phyloP scores from a whole-genome alignment of 2,888 invertebrate species.

The Tryphoninae sp. region DNA sequence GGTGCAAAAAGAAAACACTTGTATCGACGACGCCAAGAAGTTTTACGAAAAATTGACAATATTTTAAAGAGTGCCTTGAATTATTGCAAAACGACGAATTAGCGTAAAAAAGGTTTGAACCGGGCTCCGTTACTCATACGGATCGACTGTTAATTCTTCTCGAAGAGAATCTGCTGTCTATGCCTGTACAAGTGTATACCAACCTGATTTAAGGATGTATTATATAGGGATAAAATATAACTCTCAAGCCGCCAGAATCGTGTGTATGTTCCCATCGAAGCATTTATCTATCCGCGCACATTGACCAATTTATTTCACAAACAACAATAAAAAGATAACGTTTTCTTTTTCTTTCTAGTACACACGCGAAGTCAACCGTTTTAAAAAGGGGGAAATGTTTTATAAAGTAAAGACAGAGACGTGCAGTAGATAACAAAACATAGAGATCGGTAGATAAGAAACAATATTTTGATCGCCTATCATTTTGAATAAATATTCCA shows the following conservation, averaged over 20 bases:
- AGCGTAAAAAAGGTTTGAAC: conserved; percentile 70
- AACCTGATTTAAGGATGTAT: conserved; percentile 14
- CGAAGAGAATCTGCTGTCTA: conserved; percentile 61
- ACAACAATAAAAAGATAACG: neutral
- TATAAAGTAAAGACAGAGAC: neutral
- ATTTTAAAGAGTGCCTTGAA: conserved; percentile 1
- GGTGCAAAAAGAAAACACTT: neutral
- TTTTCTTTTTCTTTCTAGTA: neutral
- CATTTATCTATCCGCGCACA: neutral
- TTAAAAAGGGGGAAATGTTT: neutral
- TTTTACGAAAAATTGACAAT: neutral
- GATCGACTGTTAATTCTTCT: conserved; percentile 72
- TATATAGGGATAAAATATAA: conserved; percentile 9
- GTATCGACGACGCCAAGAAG: neutral
- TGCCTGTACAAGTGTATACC: conserved; percentile 10
- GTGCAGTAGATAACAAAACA: neutral
- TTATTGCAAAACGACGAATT: conserved; percentile 40
- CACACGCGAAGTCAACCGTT: neutral
- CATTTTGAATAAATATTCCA: neutral
- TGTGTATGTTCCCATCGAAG: neutral
- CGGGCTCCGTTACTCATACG: conserved; percentile 74
- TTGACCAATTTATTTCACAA: neutral
- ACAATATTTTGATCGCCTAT: neutral
- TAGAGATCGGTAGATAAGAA: neutral
- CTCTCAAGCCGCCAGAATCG: neutral